Conservation (phyloP, 2,797 vertebrate genomes). For the Neopelma chrysocephalum region DNA sequence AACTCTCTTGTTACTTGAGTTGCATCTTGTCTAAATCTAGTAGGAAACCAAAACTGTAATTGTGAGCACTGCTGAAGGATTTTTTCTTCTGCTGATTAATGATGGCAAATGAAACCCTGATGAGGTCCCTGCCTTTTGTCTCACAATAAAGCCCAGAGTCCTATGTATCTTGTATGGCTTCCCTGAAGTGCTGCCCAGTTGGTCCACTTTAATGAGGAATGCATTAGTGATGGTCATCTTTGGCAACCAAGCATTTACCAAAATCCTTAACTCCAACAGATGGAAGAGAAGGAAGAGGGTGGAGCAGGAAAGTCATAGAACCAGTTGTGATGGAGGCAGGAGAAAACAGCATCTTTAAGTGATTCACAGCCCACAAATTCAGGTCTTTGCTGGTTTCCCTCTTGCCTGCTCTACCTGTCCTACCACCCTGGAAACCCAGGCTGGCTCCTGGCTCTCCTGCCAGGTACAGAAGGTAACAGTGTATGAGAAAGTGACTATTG, state of each 20-base stretch:
- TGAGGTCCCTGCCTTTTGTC: not conserved
- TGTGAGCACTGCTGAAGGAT: not conserved
- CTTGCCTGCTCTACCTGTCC: not conserved
- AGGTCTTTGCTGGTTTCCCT: not conserved
- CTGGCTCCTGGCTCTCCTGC: not conserved
- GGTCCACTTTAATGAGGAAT: not conserved
- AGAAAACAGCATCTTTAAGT: not conserved
- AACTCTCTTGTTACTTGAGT: not conserved
- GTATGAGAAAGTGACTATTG: not conserved
- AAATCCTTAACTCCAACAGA: not conserved
- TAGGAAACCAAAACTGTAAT: not conserved
- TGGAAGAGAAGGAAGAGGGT: not conserved
- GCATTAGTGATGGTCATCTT: not conserved
- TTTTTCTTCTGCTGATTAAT: not conserved
- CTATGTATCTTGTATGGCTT: not conserved
- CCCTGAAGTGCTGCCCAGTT: not conserved
- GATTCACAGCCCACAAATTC: not conserved
- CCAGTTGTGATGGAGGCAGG: not conserved
- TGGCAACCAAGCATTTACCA: not conserved
- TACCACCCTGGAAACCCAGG: not conserved
- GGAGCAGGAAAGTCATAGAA: not conserved
- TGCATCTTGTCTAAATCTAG: conserved; percentile 19
- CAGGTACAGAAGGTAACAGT: not conserved
- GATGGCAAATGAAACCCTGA: not conserved
- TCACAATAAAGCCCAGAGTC: not conserved